Percentiles rank a stretch among this genome's conserved stretches.
Evolutionary conservation across 2,797 vertebrate genomes (phyloP).

Genomic region (Melanotaenia nigrans): DNA sequence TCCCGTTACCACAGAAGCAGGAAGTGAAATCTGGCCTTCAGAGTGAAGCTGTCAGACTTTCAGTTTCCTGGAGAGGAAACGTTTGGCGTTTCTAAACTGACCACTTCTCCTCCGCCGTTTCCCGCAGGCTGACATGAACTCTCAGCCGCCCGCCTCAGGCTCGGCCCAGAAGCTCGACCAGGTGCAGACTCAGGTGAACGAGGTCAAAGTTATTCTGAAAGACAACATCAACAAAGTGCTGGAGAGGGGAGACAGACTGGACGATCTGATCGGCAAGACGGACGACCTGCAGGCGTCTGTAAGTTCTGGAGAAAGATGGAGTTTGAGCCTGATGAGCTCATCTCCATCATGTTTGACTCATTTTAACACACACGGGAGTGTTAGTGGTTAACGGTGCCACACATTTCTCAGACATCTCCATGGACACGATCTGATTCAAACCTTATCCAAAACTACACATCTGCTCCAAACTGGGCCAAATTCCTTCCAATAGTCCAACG

Average conservation of each 20-base stretch:
- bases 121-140: conserved; percentile 69
- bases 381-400: no score
- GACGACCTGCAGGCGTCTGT: conserved; percentile 83
- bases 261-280: conserved; percentile 79
- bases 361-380: no score
- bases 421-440: no score
- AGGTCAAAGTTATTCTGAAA: conserved; percentile 86
- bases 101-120: neutral
- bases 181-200: conserved; percentile 84
- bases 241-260: conserved; percentile 83
- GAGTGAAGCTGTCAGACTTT: neutral
- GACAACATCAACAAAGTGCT: conserved; percentile 89
- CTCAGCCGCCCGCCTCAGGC: conserved; percentile 57
- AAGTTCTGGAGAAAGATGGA: conserved; percentile 40
- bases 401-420: no score
- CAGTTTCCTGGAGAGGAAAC: neutral
- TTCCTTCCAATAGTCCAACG: no score
- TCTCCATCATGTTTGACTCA: no score
- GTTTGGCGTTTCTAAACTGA: neutral
- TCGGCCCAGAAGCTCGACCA: conserved; percentile 66
- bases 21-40: conserved; percentile 40
- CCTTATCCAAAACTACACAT: no score
- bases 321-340: no score
- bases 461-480: no score
- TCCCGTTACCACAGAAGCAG: conserved; percentile 43